Evolutionary conservation across 2,113 vertebrate genomes (phyloP), one percentile per base, ranked within the genome.

Genomic region (Bombycilla garrulus): DNA sequence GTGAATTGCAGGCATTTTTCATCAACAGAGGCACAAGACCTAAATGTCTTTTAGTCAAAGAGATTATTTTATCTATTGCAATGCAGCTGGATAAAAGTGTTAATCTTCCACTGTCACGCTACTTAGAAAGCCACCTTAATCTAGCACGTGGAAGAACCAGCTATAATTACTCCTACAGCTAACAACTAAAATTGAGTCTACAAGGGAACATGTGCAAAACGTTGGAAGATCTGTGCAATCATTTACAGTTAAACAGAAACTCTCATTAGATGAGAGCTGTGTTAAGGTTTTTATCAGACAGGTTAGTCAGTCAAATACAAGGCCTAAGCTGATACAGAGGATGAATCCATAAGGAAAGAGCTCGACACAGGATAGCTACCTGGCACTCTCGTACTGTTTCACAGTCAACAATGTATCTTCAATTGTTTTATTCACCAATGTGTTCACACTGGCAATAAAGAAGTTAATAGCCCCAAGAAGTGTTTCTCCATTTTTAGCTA

Each of bases 401-500:
- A 99, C 99, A 95, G 99, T 99, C 91, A 99, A 81, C 97, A 99
- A 97, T 2, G 99, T 99, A 96, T 99, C 99, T 95, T 99, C 99
- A 62, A 99, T 99, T 71, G 99, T 99, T 98, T 99, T 99, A 97
- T 99, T 99, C 96, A 99, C 99, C 83, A 99, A 96, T 21, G 99
- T 99, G 95, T 99, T 99, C 94, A 99, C 98, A 89, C 98, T 99
- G 91, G 98, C 95, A 95, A 99, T 99, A 96, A 99, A 99, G 97
- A 99, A 99, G 96, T 98, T 99, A 98, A 99, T 99, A 78, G 99
- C 99, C 15, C 98, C 98, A 7, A 99, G 98, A 94, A 99, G 98
- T 6, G 99, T 99, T 93, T 99, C 99, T 95, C 99, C 99, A 48
- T 99, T 99, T 98, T 99, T 99, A 96, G 99, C 99, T 95, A 99